These are phyloP conservation scores for Diadumene lineata DNA, from an alignment of 92 coral and sea anemone genomes.

Conservation along the genomic window DNA sequence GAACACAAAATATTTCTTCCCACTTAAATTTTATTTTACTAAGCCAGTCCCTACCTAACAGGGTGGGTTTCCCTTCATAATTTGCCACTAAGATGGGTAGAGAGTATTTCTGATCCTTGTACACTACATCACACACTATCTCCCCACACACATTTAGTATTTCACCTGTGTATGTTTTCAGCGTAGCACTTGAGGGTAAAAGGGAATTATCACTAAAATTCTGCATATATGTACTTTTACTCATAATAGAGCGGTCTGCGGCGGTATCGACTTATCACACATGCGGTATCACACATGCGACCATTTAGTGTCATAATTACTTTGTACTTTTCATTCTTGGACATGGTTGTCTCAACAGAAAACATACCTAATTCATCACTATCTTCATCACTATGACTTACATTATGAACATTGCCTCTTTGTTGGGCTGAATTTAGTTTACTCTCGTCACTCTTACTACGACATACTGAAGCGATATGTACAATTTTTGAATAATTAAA, in stretches of 20 bases:
- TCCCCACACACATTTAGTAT: slow-evolving; percentile 28
- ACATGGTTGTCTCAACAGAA: too few relatives aligned
- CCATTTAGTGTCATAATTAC: slow-evolving; percentile 42
- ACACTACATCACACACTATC: slow-evolving; percentile 51
- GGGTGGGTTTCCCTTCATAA: slow-evolving; percentile 39
- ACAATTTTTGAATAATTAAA: slow-evolving; percentile 50
- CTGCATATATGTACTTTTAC: slow-evolving; percentile 46
- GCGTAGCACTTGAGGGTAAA: too few relatives aligned
- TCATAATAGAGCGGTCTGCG: slow-evolving; percentile 58
- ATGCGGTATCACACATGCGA: slow-evolving; percentile 33
- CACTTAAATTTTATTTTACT: too few relatives aligned
- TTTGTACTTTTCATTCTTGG: too few relatives aligned
- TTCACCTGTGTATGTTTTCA: too few relatives aligned
- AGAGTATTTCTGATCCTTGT: slow-evolving; percentile 33
- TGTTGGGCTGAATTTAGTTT: neutral
- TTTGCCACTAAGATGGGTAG: too few relatives aligned
- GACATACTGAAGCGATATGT: slow-evolving; percentile 39
- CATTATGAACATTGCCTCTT: slow-evolving; percentile 18
- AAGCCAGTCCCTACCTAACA: too few relatives aligned
- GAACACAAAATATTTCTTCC: too few relatives aligned
- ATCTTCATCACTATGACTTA: too few relatives aligned
- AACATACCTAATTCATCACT: too few relatives aligned
- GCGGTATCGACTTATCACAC: slow-evolving; percentile 47
- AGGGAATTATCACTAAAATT: slow-evolving; percentile 39
- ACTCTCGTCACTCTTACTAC: slow-evolving; percentile 12